phyloP scores from a whole-genome alignment of 1,140 invertebrate genomes.

The Ostrea edulis region DNA sequence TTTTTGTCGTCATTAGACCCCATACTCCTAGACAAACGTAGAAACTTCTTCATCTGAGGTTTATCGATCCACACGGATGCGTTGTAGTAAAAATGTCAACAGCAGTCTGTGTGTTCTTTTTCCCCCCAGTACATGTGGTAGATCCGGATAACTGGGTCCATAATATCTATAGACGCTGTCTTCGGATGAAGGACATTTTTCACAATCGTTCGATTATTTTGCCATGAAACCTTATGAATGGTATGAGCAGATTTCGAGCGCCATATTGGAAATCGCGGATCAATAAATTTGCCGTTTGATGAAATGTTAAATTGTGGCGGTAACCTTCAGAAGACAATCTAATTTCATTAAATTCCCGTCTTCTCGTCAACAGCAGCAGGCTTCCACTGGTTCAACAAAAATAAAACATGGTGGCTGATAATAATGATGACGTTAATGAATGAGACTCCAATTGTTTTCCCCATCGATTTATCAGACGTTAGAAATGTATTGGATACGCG shows the following conservation, averaged over 20 bases:
- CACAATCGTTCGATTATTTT: constrained; percentile 11
- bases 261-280: constrained; percentile 15
- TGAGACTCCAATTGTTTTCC: constrained; percentile 11
- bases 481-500: constrained; percentile 13
- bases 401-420: background rate
- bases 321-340: background rate
- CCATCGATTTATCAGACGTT: constrained; percentile 7
- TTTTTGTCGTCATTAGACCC: constrained; percentile 7
- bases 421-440: constrained; percentile 1
- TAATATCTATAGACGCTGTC: constrained; percentile 1
- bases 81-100: constrained; percentile 24
- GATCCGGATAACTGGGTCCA: background rate
- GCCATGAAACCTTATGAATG: constrained; percentile 6
- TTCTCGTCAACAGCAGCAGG: background rate
- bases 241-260: constrained; percentile 3
- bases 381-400: background rate
- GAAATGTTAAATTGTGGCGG: constrained; percentile 12
- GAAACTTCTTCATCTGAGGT: constrained; percentile 18
- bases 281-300: constrained; percentile 10
- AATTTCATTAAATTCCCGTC: background rate
- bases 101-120: background rate
- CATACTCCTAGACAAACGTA: background rate
- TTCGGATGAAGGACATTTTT: constrained; percentile 25
- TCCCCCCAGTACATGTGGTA: constrained; percentile 9
- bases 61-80: constrained; percentile 11